A percentile compares a stretch with the other conserved stretches of the same genome.
phyloP scores from a whole-genome alignment of 2,113 vertebrate species.

The Callospermophilus lateralis region DNA sequence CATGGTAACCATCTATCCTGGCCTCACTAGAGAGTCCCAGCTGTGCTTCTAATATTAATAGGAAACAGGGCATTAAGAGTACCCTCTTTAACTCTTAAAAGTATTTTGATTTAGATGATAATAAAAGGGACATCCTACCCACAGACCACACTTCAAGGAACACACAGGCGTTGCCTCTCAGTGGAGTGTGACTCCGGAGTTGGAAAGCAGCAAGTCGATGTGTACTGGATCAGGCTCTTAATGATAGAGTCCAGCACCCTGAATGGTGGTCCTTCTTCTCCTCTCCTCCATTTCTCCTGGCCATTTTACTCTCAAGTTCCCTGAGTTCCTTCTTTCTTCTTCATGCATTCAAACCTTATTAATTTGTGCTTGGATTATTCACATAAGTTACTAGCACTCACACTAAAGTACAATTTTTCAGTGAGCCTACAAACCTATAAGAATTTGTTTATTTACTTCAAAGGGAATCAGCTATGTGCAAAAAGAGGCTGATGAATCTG shows the following conservation, averaged over 20 bases:
- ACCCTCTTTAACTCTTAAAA: background rate
- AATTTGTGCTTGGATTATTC: conserved; percentile 13
- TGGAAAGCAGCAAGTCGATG: background rate
- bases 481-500: conserved; percentile 40
- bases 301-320: background rate
- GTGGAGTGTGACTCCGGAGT: background rate
- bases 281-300: background rate
- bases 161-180: background rate
- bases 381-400: conserved; percentile 19
- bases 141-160: background rate
- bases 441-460: background rate
- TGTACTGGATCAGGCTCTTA: background rate
- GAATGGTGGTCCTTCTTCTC: background rate
- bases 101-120: background rate
- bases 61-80: background rate
- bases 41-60: background rate
- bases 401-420: background rate
- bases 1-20: background rate
- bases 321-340: background rate
- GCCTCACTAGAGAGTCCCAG: background rate
- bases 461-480: conserved; percentile 3
- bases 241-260: background rate
- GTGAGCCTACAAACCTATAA: background rate
- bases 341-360: background rate
- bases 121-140: background rate